Base-by-base conservation (phyloP, 2,888 invertebrate species). In the Octodonta nipae region DNA sequence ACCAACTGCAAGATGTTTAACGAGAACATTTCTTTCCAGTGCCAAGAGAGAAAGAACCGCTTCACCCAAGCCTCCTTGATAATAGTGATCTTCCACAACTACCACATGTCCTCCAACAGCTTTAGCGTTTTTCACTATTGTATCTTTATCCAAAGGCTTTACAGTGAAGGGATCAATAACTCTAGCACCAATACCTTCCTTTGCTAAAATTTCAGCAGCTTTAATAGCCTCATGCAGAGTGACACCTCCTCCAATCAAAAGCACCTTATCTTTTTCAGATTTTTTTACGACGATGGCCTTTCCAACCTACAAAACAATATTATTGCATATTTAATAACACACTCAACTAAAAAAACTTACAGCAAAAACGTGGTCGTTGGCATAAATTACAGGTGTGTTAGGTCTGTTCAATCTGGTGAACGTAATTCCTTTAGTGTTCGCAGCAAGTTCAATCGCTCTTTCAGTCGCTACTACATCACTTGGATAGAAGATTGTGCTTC, bases 61-160 rank as follows among this genome's bases (percentile, higher is more conserved):
- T 59, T 98, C 96, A 38, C 98, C 98, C 33, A 98, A 56, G 31
- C 98, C 98, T 41, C 98, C 93, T 61, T 86, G 86, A 43, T 82
- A 76, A 61, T 98, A 98, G 63, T 98, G 98, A 60, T 98, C 98
- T 62, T 98, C 98, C 0, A 95, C 91, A 17, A 91, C 89, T 30
- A 98, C 60, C 33, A 98, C 73, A 6, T 76, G 68, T 1, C 91
- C 91, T 5, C 81, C 82, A 34, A 73, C 78, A 33, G 78, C 79
- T 39, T 70, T 68, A 2, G 89, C 93, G 58, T 87, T 76, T 31
- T 68, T 65, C 24, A 80, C 59, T 24, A 99, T 75, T 2, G 78
- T 70, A 1, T 71, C 73, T 33, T 67, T 73, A 64, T 98, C 98
- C 44, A 98, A 66, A 1, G 98, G 98, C 65, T 98, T 96, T 37